A percentile compares a stretch with the other conserved stretches of the same genome.
phyloP scores from a whole-genome alignment of 2,797 vertebrate species.

The Anguilla pacifica region DNA sequence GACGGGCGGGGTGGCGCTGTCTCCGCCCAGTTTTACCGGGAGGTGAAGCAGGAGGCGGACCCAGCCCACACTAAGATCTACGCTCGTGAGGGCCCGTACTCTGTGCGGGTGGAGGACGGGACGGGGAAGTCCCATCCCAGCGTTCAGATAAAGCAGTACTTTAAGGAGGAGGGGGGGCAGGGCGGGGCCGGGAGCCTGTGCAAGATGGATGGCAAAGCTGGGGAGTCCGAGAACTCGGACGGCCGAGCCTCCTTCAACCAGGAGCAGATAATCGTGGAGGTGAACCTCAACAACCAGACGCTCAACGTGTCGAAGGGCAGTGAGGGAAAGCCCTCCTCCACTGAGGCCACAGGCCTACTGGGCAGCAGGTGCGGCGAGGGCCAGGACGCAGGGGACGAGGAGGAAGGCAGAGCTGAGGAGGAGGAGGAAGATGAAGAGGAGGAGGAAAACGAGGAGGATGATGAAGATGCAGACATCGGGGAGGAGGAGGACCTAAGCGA shows the following conservation, averaged over 20 bases:
- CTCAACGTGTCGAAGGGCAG: conserved; percentile 92
- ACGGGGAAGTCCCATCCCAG: conserved; percentile 51
- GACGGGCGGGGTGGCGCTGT: conserved; percentile 59
- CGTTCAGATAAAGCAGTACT: conserved; percentile 77
- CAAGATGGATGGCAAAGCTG: conserved; percentile 78
- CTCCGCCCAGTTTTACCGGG: conserved; percentile 79
- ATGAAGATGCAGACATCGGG: conserved; percentile 63
- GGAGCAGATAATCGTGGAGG: conserved; percentile 97
- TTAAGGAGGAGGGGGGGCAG: conserved; percentile 77
- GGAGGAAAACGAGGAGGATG: conserved; percentile 55
- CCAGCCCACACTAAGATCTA: conserved; percentile 79
- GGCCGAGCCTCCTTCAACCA: conserved; percentile 79
- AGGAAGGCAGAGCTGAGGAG: conserved; percentile 36
- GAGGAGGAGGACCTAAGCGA: conserved; percentile 64
- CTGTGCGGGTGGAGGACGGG: conserved; percentile 82
- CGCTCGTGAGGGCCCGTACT: conserved; percentile 84
- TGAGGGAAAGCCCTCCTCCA: conserved; percentile 71
- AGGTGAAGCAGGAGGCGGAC: conserved; percentile 92
- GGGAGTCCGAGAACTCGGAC: conserved; percentile 72
- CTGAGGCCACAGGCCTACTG: conserved; percentile 63
- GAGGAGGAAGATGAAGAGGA: not conserved
- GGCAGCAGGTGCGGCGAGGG: conserved; percentile 58
- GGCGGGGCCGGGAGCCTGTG: conserved; percentile 63
- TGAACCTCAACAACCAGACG: conserved; percentile 98
- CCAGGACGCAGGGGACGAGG: conserved; percentile 61